Base-by-base conservation (phyloP, 2,797 vertebrate species). In the Phalanger gymnotis region DNA sequence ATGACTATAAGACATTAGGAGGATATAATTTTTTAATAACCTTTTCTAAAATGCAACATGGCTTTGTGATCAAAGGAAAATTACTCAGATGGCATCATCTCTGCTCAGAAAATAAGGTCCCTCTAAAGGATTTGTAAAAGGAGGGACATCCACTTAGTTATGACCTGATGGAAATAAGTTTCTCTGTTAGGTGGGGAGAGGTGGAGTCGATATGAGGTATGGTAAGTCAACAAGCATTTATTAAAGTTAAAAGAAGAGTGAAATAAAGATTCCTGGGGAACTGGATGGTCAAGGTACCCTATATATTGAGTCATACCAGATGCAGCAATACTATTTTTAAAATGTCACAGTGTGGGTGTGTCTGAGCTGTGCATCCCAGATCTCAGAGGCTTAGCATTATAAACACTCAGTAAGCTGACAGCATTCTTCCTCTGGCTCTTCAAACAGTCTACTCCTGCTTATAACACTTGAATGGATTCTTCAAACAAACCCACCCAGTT, bases 341-440 rank as follows among this genome's bases (percentile, higher is more conserved):
- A 34, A 54, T 10, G 13, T 11, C 22, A 9, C 0, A 10, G 54
- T 5, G 12, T 28, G 10, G 3, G 52, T 10, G 0, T 87, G 55
- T 13, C 81, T 61, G 54, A 61, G 73, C 22, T 0, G 6, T 4
- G 25, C 12, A 10, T 10, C 28, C 54, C 1, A 1, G 54, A 30
- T 55, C 47, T 14, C 3, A 30, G 47, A 0, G 54, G 40, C 61
- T 91, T 66, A 34, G 3, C 0, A 22, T 11, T 92, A 0, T 25
- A 92, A 5, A 22, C 11, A 4, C 2, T 7, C 7, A 0, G 47
- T 51, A 13, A 9, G 14, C 14, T 2, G 31, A 6, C 6, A 5
- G 10, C 16, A 30, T 7, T 28, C 52, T 34, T 57, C 2, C 28
- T 47, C 25, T 22, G 53, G 10, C 54, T 55, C 54, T 54, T 91